Evolutionary conservation across 2,113 vertebrate species (phyloP).

Genomic region (Poeciliopsis retropinna): DNA sequence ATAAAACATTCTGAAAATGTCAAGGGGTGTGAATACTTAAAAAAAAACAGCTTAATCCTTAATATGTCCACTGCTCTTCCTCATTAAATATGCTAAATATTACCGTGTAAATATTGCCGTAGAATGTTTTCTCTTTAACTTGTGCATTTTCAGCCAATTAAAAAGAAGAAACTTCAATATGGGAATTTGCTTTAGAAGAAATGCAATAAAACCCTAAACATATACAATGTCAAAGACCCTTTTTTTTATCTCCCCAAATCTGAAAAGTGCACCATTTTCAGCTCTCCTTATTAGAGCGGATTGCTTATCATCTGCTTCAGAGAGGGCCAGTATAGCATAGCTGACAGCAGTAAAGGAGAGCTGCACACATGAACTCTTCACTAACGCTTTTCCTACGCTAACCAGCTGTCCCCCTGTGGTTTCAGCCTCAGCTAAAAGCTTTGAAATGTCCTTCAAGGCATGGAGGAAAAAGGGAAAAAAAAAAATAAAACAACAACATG

Average conservation of each 20-base stretch:
- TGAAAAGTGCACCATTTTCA: slow-evolving; percentile 62
- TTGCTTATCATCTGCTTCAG: slow-evolving; percentile 69
- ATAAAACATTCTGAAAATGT: neutral
- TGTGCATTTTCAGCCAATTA: neutral
- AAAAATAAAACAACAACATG: slow-evolving; percentile 65
- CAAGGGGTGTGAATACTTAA: neutral
- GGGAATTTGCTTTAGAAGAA: neutral
- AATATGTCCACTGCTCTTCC: neutral
- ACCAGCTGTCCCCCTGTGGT: slow-evolving; percentile 77
- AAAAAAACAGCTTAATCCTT: neutral
- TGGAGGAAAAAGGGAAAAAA: slow-evolving; percentile 22
- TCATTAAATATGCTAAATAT: neutral
- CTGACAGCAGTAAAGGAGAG: slow-evolving; percentile 71
- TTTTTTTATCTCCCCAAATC: slow-evolving; percentile 11
- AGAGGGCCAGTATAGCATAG: slow-evolving; percentile 66
- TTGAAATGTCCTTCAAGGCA: slow-evolving; percentile 81
- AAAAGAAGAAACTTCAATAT: neutral
- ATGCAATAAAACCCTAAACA: neutral
- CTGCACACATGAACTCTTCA: slow-evolving; percentile 70
- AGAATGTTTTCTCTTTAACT: neutral
- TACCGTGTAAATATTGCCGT: neutral
- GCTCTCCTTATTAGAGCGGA: slow-evolving; percentile 73
- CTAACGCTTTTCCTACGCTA: slow-evolving; percentile 73
- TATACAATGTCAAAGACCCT: neutral
- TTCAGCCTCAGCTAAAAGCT: slow-evolving; percentile 75